A percentile compares a stretch with the other conserved stretches of the same genome.
Conservation (phyloP, 2,888 invertebrate genomes). For the Plutella xylostella region DNA sequence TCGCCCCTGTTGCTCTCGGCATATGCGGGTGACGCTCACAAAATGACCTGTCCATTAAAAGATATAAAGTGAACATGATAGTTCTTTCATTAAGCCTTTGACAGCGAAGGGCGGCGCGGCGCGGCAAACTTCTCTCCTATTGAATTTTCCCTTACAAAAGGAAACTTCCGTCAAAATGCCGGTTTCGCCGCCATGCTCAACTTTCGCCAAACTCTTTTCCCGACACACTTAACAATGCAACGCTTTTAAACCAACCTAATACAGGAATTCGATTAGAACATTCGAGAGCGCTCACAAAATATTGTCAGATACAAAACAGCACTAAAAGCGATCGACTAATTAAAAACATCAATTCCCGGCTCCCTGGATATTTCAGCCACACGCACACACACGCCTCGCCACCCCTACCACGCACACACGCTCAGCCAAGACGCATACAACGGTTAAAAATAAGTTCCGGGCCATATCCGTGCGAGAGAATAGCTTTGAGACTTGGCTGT, state of each 20-base stretch:
- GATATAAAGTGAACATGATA: too few relatives aligned
- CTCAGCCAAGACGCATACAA: conserved; percentile 44
- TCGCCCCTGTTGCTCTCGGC: too few relatives aligned
- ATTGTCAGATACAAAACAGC: conserved; percentile 20
- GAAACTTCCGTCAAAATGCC: conserved; percentile 47
- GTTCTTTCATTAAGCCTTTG: conserved; percentile 1
- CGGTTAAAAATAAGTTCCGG: conserved; percentile 60
- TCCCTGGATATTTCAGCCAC: conserved; percentile 59
- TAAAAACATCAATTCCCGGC: conserved; percentile 67
- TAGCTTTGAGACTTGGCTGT: conserved; percentile 1
- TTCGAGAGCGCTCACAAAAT: neutral
- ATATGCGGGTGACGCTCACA: too few relatives aligned
- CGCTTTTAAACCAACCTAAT: neutral
- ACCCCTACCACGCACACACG: conserved; percentile 37
- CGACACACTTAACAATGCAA: conserved; percentile 1
- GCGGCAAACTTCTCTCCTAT: conserved; percentile 25
- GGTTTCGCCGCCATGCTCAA: conserved; percentile 48
- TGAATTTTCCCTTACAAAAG: conserved; percentile 58
- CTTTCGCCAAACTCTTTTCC: conserved; percentile 41
- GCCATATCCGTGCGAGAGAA: conserved; percentile 45
- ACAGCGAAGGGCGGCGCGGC: conserved; percentile 1
- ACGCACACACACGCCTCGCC: conserved; percentile 42
- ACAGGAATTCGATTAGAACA: neutral
- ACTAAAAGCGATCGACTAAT: conserved; percentile 65
- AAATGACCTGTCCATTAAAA: too few relatives aligned